Conservation (phyloP, 2,888 invertebrate species). For the Mimachlamys varia region DNA sequence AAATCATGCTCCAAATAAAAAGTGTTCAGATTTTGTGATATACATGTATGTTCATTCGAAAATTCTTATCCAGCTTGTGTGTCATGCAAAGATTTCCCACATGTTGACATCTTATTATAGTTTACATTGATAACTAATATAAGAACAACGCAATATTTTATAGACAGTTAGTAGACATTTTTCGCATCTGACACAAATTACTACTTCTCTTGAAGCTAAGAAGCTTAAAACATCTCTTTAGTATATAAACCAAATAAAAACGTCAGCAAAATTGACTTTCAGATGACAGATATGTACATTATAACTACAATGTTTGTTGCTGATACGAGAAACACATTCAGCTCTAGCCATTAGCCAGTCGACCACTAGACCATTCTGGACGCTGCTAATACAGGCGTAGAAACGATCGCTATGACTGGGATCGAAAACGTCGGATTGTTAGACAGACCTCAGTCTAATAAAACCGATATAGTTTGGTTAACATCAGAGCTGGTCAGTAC, state of each 20-base stretch:
- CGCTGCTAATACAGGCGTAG: neutral
- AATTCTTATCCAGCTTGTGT: too few relatives aligned
- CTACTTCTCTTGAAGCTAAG: neutral
- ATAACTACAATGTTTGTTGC: neutral
- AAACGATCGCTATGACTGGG: constrained; percentile 17
- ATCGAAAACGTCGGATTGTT: neutral
- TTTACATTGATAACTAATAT: too few relatives aligned
- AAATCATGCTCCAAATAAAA: too few relatives aligned
- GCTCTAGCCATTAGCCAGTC: neutral
- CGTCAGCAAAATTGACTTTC: neutral
- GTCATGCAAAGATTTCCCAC: too few relatives aligned
- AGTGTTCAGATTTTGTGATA: too few relatives aligned
- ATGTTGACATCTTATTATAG: too few relatives aligned
- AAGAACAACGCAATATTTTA: too few relatives aligned
- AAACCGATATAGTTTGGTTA: constrained; percentile 8
- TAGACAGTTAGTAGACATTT: neutral
- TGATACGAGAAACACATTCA: neutral
- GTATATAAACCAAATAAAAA: neutral
- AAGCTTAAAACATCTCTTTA: neutral
- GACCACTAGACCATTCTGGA: neutral
- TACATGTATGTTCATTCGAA: too few relatives aligned
- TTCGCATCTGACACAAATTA: neutral
- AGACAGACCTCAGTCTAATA: neutral
- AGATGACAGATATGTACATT: neutral
- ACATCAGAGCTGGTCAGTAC: neutral